These are phyloP conservation scores for Pantherophis vulpinus DNA, from an alignment of 2,797 vertebrate genomes.

Conservation along the genomic window DNA sequence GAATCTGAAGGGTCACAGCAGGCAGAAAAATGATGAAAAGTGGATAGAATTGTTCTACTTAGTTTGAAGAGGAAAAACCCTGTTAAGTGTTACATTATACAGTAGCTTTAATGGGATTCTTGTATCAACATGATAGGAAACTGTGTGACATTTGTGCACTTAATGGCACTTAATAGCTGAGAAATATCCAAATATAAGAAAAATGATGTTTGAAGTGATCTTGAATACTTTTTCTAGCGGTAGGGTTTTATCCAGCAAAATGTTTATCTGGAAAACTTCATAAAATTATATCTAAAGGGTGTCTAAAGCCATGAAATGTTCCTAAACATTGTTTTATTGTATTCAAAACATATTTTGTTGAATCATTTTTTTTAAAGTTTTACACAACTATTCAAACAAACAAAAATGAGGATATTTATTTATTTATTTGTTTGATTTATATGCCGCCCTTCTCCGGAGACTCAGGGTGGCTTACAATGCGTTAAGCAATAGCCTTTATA, in stretches of 20 bases:
- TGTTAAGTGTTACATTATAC: not conserved
- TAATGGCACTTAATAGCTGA: not conserved
- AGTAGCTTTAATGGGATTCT: not conserved
- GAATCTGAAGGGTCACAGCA: not conserved
- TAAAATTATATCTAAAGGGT: not conserved
- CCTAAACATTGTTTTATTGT: not conserved
- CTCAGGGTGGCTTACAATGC: too few relatives aligned
- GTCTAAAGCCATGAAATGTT: not conserved
- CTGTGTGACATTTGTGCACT: not conserved
- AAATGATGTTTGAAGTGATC: not conserved
- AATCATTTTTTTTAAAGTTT: not conserved
- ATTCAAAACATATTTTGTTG: not conserved
- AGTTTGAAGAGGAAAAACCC: not conserved
- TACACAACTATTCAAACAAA: not conserved
- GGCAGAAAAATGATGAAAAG: not conserved
- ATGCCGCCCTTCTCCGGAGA: too few relatives aligned
- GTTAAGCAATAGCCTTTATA: too few relatives aligned
- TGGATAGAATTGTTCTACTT: not conserved
- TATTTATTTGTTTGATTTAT: too few relatives aligned
- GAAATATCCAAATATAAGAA: not conserved
- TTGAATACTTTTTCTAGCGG: not conserved
- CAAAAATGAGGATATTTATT: not conserved
- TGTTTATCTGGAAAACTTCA: not conserved
- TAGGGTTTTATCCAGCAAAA: not conserved
- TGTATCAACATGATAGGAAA: not conserved